Conservation (phyloP, 2,113 vertebrate genomes). For the Catharus minimus region DNA sequence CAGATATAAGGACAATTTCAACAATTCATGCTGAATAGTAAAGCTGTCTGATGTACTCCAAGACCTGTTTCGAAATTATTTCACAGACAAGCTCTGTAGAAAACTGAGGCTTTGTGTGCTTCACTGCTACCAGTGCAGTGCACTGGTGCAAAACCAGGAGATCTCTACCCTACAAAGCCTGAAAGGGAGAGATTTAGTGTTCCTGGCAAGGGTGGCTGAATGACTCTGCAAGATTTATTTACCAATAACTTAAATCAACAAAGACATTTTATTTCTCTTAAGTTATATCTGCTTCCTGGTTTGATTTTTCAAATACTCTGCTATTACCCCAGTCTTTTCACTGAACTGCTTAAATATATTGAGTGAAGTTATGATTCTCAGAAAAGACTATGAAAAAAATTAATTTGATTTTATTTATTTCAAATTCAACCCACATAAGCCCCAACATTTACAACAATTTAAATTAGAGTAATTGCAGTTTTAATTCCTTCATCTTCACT, state of each 20-base stretch:
- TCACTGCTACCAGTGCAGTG: background rate
- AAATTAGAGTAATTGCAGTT: background rate
- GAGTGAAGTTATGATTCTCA: background rate
- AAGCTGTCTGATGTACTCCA: fast-evolving
- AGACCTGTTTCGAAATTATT: background rate
- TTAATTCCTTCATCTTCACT: slow-evolving; percentile 34
- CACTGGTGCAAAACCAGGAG: background rate
- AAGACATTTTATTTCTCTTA: background rate
- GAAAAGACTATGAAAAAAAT: background rate
- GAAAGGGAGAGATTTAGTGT: background rate
- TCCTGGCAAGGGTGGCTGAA: background rate
- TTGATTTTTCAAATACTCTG: background rate
- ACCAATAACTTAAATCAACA: background rate
- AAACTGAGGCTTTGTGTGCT: background rate
- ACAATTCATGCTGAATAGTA: background rate
- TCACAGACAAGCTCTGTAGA: background rate
- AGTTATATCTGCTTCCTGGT: background rate
- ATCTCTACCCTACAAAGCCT: background rate
- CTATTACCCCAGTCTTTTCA: background rate
- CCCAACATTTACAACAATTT: background rate
- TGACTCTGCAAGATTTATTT: background rate
- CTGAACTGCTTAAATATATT: background rate
- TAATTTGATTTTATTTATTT: slow-evolving; percentile 27
- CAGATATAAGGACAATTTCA: background rate
- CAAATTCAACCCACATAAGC: slow-evolving; percentile 1